A percentile compares a stretch with the other conserved stretches of the same genome.
phyloP scores from a whole-genome alignment of 1,140 invertebrate species.

The Penaeus indicus region DNA sequence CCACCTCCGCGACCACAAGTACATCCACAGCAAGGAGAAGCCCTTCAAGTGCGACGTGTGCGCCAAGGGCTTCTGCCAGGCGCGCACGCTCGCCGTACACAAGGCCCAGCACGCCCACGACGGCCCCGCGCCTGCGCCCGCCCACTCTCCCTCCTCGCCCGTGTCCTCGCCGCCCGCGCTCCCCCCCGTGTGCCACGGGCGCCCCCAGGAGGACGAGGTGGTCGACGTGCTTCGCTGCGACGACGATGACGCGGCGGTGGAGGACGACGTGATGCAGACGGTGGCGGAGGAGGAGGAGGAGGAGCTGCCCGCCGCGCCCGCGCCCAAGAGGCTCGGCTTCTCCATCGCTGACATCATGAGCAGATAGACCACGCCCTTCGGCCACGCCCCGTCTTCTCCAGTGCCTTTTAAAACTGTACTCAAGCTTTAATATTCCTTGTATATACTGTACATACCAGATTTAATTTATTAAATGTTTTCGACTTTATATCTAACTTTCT shows the following conservation, averaged over 20 bases:
- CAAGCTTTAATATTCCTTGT: slow-evolving; percentile 32
- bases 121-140: slow-evolving; percentile 75
- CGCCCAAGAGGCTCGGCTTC: slow-evolving; percentile 56
- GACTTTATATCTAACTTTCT: no score
- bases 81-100: slow-evolving; percentile 92
- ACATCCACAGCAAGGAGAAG: slow-evolving; percentile 96
- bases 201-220: slow-evolving; percentile 29
- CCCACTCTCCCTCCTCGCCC: slow-evolving; percentile 12
- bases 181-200: neutral
- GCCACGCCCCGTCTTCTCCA: neutral
- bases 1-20: slow-evolving; percentile 66
- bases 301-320: slow-evolving; percentile 8
- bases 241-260: slow-evolving; percentile 50
- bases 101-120: slow-evolving; percentile 63
- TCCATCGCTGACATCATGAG: slow-evolving; percentile 61
- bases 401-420: neutral
- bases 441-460: slow-evolving; percentile 42
- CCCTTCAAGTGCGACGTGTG: slow-evolving; percentile 96
- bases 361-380: slow-evolving; percentile 28
- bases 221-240: slow-evolving; percentile 56
- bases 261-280: slow-evolving; percentile 55
- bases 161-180: neutral
- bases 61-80: slow-evolving; percentile 97
- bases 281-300: slow-evolving; percentile 54
- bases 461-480: slow-evolving; percentile 39